Percentiles rank a stretch among this genome's conserved stretches.
Conservation (phyloP, 2,113 vertebrate genomes). For the Eptatretus burgeri region DNA sequence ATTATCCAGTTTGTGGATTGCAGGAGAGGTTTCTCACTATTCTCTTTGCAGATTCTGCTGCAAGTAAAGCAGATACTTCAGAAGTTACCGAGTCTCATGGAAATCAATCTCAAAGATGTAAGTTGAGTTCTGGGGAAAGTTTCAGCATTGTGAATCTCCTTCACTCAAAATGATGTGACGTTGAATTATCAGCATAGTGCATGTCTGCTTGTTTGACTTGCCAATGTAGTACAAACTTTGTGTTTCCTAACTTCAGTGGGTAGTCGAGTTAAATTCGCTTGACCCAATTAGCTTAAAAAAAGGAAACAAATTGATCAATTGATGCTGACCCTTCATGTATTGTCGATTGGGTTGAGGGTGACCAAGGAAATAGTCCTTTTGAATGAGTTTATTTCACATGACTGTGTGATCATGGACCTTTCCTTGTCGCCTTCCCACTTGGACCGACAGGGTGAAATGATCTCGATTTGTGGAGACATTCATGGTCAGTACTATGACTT, state of each 20-base stretch:
- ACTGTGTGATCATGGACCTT: neutral
- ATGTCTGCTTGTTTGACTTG: no score
- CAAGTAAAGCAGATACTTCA: conserved; percentile 59
- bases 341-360: no score
- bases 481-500: conserved; percentile 77
- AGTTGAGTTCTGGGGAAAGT: conserved; percentile 8
- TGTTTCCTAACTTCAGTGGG: no score
- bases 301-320: no score
- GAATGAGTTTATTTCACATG: neutral
- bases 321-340: no score
- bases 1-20: neutral
- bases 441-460: conserved; percentile 39
- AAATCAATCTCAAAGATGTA: conserved; percentile 51
- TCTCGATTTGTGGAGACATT: conserved; percentile 76
- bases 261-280: no score
- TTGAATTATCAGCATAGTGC: no score
- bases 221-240: no score
- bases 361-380: no score
- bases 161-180: no score
- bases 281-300: no score
- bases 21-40: neutral
- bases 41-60: conserved; percentile 38
- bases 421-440: conserved; percentile 10
- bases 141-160: no score
- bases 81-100: conserved; percentile 55